Percentiles rank a stretch among this genome's conserved stretches.
These are phyloP conservation scores for Goniozus legneri DNA, from an alignment of 1,140 invertebrate genomes.

Conservation along the genomic window DNA sequence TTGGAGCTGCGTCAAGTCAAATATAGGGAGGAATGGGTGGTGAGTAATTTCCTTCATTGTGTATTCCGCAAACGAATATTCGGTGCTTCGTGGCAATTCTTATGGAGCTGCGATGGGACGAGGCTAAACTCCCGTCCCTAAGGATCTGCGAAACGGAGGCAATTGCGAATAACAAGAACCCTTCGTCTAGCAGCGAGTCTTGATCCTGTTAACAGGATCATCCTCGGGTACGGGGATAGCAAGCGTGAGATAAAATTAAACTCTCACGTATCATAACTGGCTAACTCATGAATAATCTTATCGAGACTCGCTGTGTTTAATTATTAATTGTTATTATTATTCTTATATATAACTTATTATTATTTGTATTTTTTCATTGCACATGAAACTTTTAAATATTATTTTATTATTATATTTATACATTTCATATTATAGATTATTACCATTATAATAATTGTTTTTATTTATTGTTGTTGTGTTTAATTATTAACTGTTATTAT, in stretches of 20 bases:
- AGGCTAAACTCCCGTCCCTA: slow-evolving; percentile 18
- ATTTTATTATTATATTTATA: too few relatives aligned
- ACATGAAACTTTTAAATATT: too few relatives aligned
- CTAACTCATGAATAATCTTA: too few relatives aligned
- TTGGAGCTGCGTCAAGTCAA: too few relatives aligned
- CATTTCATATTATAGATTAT: too few relatives aligned
- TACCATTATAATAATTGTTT: too few relatives aligned
- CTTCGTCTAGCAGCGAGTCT: slow-evolving; percentile 29
- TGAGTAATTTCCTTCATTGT: slow-evolving; percentile 20
- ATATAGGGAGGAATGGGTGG: not conserved
- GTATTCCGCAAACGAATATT: slow-evolving; percentile 22
- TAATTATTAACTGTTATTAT: too few relatives aligned
- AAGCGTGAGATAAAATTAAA: slow-evolving; percentile 24
- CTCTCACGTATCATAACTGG: slow-evolving; percentile 16
- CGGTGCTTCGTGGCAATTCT: slow-evolving; percentile 15
- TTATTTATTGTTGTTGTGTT: too few relatives aligned
- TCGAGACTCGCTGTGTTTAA: too few relatives aligned
- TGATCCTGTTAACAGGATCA: slow-evolving; percentile 44
- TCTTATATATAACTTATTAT: too few relatives aligned
- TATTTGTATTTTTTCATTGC: too few relatives aligned
- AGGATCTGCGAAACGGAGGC: slow-evolving; percentile 26
- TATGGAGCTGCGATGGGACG: not conserved
- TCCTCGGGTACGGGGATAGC: slow-evolving; percentile 8
- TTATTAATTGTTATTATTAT: too few relatives aligned
- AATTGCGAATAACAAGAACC: slow-evolving; percentile 37